Evolutionary conservation across 2,888 invertebrate genomes (phyloP).

Genomic region (Dendrolimus houi): DNA sequence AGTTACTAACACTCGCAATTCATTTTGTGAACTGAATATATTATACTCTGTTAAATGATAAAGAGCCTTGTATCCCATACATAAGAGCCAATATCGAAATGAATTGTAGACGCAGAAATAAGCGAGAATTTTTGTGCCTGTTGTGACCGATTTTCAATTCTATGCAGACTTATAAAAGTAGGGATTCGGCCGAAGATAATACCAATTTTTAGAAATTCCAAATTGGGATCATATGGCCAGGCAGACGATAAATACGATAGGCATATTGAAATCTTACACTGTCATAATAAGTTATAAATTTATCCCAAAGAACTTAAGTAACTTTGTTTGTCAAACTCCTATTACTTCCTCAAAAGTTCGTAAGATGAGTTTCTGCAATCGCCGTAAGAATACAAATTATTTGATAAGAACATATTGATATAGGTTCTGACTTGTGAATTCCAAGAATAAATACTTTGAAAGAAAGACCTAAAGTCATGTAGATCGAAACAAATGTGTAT

Average conservation of each 20-base stretch:
- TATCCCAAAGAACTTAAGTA: slow-evolving; percentile 42
- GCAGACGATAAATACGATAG: slow-evolving; percentile 61
- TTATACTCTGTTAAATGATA: slow-evolving; percentile 50
- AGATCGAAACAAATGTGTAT: no score
- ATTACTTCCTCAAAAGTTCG: slow-evolving; percentile 18
- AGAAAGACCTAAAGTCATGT: no score
- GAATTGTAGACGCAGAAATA: slow-evolving; percentile 47
- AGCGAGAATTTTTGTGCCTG: slow-evolving; percentile 36
- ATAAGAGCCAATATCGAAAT: slow-evolving; percentile 48
- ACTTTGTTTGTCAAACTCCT: slow-evolving; percentile 44
- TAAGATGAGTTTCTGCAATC: not conserved
- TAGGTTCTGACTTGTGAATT: no score
- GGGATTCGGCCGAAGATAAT: slow-evolving; percentile 22
- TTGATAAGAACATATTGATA: no score
- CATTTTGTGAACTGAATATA: slow-evolving; percentile 76
- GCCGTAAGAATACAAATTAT: slow-evolving; percentile 1
- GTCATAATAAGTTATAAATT: slow-evolving; percentile 60
- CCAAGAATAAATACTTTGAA: no score
- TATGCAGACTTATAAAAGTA: slow-evolving; percentile 29
- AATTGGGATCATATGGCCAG: slow-evolving; percentile 61
- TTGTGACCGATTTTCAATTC: slow-evolving; percentile 35
- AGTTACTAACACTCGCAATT: slow-evolving; percentile 76
- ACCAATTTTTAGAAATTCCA: slow-evolving; percentile 56
- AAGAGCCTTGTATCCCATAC: slow-evolving; percentile 37
- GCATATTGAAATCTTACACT: slow-evolving; percentile 67